Conservation (phyloP, 2,113 vertebrate genomes). For the Sebastes schlegelii region DNA sequence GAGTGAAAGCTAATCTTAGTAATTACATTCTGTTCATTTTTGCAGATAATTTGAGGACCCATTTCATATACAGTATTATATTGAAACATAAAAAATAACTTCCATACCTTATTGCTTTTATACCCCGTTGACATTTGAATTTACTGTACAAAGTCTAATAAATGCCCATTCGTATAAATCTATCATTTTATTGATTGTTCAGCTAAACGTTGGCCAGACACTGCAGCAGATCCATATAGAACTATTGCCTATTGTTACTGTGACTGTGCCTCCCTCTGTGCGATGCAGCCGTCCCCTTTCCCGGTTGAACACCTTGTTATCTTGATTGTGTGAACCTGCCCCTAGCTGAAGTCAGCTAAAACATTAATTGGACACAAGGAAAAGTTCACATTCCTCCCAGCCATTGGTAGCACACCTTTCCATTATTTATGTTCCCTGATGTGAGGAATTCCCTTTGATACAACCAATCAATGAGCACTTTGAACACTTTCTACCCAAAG, state of each 20-base stretch:
- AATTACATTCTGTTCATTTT: not conserved
- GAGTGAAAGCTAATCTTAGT: not conserved
- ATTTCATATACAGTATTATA: not conserved
- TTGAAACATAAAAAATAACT: slow-evolving; percentile 1
- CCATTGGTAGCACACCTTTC: slow-evolving; percentile 70
- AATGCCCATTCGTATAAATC: slow-evolving; percentile 38
- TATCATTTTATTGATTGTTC: slow-evolving; percentile 55
- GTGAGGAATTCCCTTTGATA: slow-evolving; percentile 81
- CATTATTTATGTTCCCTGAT: slow-evolving; percentile 81
- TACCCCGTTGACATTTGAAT: slow-evolving; percentile 23
- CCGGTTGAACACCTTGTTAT: slow-evolving; percentile 79
- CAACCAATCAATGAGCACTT: slow-evolving; percentile 74
- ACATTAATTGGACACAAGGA: slow-evolving; percentile 84
- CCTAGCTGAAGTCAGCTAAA: slow-evolving; percentile 83
- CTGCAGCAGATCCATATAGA: slow-evolving; percentile 42
- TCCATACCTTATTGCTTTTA: not conserved
- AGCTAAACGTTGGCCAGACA: slow-evolving; percentile 5
- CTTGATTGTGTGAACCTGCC: slow-evolving; percentile 75
- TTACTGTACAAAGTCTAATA: slow-evolving; percentile 37
- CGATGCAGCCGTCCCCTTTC: slow-evolving; percentile 45
- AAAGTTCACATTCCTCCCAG: slow-evolving; percentile 80
- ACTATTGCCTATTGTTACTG: slow-evolving; percentile 51
- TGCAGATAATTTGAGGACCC: not conserved
- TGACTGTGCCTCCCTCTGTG: slow-evolving; percentile 50
- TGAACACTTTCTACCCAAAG: slow-evolving; percentile 58